Evolutionary conservation across 2,888 invertebrate species (phyloP), one percentile per base, ranked within the genome.

Genomic region (Nineta flava): DNA sequence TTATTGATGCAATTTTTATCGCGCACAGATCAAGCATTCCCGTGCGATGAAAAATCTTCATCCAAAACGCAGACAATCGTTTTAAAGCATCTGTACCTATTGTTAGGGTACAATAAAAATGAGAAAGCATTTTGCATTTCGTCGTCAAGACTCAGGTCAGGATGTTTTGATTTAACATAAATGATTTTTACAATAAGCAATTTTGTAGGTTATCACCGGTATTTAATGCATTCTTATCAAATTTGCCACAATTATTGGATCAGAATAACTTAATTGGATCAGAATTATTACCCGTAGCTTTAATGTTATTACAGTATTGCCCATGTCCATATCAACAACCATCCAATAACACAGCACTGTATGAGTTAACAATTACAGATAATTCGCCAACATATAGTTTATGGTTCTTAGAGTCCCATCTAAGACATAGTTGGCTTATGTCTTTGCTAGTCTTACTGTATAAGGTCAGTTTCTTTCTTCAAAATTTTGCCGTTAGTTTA

Each of bases 1-100:
- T 74, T 99, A n/a, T 76, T 99, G 12, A 94, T 97, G 87, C 95
- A 95, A 72, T 96, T 95, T 65, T 73, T 96, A 63, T 90, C 93
- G 1, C 73, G 83, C 58, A 76, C 79, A 19, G 84, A 86, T 63
- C 81, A 83, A 65, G 87, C 90, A 1, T 87, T 79, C 62, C 90
- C 90, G 0, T 81, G 81, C 1, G 93, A 95, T 58, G 93, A 94
- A 57, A 93, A 91, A 59, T 73, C 79, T 38, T 66, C 81, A 10
- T 77, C 79, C 1, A 86, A 82, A 62, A 81, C 83, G 0, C 91
- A 95, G 65, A 84, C 81, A 53, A 80, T 92, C 56, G 93, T 97
- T 1, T 67, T 97, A 46, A 79, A 87, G 26, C 97, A 99, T 67
- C 70, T 99, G 51, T 94, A 94, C 65, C 73, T 93, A 17, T 71